Base-by-base conservation (phyloP, 1,140 invertebrate species). In the Zaprionus vittiger region DNA sequence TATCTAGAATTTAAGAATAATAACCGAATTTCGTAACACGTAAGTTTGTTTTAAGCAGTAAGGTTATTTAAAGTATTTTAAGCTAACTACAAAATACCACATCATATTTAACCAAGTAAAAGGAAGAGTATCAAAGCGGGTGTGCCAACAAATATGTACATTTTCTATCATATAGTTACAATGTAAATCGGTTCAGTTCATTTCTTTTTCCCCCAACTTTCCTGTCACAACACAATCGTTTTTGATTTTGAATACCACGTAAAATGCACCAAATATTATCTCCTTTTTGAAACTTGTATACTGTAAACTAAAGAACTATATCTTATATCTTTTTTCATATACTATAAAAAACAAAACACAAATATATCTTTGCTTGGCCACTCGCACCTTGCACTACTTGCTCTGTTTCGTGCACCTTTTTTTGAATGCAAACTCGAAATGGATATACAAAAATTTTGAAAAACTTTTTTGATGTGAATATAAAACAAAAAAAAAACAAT, bases 121-220 rank as follows among this genome's bases (percentile, higher is more conserved):
- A 11, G 11, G 37, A 22, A 81, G 61, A 89, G 84, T 89, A 89
- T 87, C 80, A 87, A 91, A 86, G 68, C 81, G 81, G 81, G 83
- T 91, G 87, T 91, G 87, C 87, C 87, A 91, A 91, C 81, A 91
- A 91, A 91, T 91, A 87, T 86, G 85, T 89, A 85, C 60, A 85
- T 90, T 90, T 89, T 87, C 72, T 81, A 91, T 60, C 57, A 66
- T 79, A 61, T 68, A 47, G 17, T 41, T 62, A 55, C 61, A 9
- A 56, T 37, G 28, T 56, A 59, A n/a, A 44, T 52, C 7, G 26
- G 57, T 67, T 38, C 20, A 37, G 59, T 60, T 69, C 5, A 14
- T 83, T 70, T 79, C 52, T 61, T 73, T 70, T 37, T 1, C 20
- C 17, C 37, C 9, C 28, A 1, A 20, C 7, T 22, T n/a, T 41